Conservation (phyloP, 2,888 invertebrate species). For the Seira sanloemensis region DNA sequence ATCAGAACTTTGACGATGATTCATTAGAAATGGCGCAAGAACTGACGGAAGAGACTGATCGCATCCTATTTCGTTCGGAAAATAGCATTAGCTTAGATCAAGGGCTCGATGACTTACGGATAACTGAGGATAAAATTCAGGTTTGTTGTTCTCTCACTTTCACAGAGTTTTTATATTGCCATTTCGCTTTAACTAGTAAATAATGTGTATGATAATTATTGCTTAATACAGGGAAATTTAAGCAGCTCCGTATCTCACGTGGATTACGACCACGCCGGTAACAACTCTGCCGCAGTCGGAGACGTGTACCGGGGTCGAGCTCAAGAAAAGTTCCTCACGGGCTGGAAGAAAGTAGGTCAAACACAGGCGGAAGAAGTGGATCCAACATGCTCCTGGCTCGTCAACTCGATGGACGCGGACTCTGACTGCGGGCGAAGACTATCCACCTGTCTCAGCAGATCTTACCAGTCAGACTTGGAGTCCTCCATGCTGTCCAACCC, state of each 20-base stretch:
- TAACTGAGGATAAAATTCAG: slow-evolving; percentile 33
- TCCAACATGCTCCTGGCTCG: slow-evolving; percentile 70
- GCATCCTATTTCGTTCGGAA: slow-evolving; percentile 66
- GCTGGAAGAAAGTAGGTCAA: slow-evolving; percentile 71
- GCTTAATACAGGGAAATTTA: slow-evolving; percentile 19
- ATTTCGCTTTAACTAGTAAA: slow-evolving; percentile 37
- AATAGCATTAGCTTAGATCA: slow-evolving; percentile 69
- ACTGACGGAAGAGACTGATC: slow-evolving; percentile 71
- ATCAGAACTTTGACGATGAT: slow-evolving; percentile 69
- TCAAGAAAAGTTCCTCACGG: slow-evolving; percentile 70
- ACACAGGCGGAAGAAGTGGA: slow-evolving; percentile 72
- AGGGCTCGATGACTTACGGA: slow-evolving; percentile 65
- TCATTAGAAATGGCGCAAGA: slow-evolving; percentile 72
- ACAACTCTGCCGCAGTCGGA: slow-evolving; percentile 67
- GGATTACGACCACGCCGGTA: slow-evolving; percentile 57
- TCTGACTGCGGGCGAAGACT: slow-evolving; percentile 66
- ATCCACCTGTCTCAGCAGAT: slow-evolving; percentile 40
- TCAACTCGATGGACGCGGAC: slow-evolving; percentile 71
- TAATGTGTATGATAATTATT: too few species aligned
- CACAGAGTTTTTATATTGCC: too few species aligned
- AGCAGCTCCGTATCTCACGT: slow-evolving; percentile 40
- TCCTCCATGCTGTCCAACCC: slow-evolving; percentile 31
- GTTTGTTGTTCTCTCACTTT: too few species aligned
- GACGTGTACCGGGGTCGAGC: slow-evolving; percentile 70
- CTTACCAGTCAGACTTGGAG: slow-evolving; percentile 49